These are phyloP conservation scores for Peromyscus californicus DNA, from an alignment of 2,113 vertebrate genomes.

Conservation along the genomic window DNA sequence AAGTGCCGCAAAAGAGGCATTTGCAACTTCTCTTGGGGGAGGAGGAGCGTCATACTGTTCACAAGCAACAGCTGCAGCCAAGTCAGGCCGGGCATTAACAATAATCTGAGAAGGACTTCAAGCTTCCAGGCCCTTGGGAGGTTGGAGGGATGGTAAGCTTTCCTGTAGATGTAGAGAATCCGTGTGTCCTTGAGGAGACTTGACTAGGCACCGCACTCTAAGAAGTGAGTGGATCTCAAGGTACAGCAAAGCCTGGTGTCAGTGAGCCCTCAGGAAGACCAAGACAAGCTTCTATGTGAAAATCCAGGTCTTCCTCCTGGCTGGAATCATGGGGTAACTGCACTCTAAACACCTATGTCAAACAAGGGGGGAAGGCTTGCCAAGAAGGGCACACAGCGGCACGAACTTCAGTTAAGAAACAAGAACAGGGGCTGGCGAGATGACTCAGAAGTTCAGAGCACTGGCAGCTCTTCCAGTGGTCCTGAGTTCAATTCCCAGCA, in stretches of 20 bases:
- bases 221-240: slow-evolving; percentile 15
- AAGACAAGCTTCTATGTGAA: not conserved
- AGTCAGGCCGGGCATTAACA: slow-evolving; percentile 18
- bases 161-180: slow-evolving; percentile 27
- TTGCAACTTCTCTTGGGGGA: slow-evolving; percentile 46
- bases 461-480: no score
- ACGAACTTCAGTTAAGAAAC: not conserved
- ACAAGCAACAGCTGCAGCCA: slow-evolving; percentile 28
- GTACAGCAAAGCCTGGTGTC: not conserved
- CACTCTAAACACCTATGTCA: not conserved
- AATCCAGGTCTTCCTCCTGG: not conserved
- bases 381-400: not conserved
- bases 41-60: not conserved
- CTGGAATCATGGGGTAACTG: not conserved
- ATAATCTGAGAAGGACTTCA: slow-evolving; percentile 47
- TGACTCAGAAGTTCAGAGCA: no score
- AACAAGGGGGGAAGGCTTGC: not conserved
- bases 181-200: not conserved
- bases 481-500: no score
- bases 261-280: slow-evolving; percentile 29
- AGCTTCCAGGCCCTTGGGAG: not conserved
- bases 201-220: accelerated
- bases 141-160: slow-evolving; percentile 46
- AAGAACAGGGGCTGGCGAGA: not conserved
- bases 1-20: not conserved